Conservation (phyloP, 1,140 invertebrate genomes). For the Apis mellifera region DNA sequence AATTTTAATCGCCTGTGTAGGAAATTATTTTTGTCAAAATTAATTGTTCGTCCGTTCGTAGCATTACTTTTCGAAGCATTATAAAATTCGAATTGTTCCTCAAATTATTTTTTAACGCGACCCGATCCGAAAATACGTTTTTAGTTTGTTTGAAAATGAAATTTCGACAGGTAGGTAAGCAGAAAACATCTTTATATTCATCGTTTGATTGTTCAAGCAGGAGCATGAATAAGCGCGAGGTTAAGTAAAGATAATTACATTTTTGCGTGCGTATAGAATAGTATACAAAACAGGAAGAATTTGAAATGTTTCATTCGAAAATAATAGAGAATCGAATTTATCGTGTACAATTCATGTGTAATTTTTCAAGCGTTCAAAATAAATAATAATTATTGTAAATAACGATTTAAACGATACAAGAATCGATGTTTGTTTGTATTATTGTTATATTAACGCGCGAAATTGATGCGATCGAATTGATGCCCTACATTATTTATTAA, state of each 20-base stretch:
- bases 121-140: constrained; percentile 42
- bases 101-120: constrained; percentile 11
- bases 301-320: not conserved
- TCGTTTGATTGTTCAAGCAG: constrained; percentile 21
- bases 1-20: not conserved
- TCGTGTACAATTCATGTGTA: not conserved
- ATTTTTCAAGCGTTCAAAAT: not conserved
- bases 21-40: not conserved
- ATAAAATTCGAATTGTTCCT: not conserved
- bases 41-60: not conserved
- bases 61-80: not conserved
- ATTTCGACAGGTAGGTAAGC: constrained; percentile 60
- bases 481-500: not conserved
- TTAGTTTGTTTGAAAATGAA: not conserved
- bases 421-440: constrained; percentile 1
- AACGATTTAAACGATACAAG: not conserved
- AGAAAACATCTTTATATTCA: constrained; percentile 9
- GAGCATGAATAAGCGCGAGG: constrained; percentile 49
- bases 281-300: not conserved
- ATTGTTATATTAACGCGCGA: not conserved
- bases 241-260: constrained; percentile 34
- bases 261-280: constrained; percentile 11
- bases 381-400: constrained; percentile 7
- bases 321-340: not conserved
- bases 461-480: not conserved